Conservation (phyloP, 2,888 invertebrate genomes). For the Mylabris sibirica region DNA sequence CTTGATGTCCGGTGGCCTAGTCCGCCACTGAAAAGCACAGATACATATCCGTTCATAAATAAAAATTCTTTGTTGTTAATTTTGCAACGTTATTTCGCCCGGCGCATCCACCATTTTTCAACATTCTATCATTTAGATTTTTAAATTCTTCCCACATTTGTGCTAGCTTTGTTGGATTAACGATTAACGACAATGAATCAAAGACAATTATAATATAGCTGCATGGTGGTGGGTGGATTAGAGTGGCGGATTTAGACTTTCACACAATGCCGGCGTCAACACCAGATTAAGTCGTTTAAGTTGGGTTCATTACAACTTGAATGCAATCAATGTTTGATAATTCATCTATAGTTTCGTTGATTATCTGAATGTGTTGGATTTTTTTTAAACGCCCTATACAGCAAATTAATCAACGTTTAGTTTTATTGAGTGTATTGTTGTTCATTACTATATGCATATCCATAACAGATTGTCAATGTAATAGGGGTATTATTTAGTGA, state of each 20-base stretch:
- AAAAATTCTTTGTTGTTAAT: neutral
- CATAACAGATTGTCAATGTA: neutral
- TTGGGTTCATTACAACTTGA: slow-evolving; percentile 33
- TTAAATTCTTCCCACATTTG: neutral
- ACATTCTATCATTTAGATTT: neutral
- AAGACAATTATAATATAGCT: slow-evolving; percentile 4
- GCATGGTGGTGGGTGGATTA: slow-evolving; percentile 9
- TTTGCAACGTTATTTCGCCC: neutral
- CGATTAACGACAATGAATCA: neutral
- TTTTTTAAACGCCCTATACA: neutral
- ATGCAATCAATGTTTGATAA: slow-evolving; percentile 34
- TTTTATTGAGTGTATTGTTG: neutral
- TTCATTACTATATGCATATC: neutral
- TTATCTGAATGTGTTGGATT: slow-evolving; percentile 21
- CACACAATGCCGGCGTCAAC: slow-evolving; percentile 32
- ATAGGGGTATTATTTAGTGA: slow-evolving; percentile 10
- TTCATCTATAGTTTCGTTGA: slow-evolving; percentile 26
- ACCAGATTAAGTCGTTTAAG: slow-evolving; percentile 34
- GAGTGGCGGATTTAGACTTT: slow-evolving; percentile 15
- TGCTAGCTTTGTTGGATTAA: neutral
- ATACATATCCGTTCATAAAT: no score
- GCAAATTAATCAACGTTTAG: neutral
- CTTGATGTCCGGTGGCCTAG: no score
- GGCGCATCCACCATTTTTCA: slow-evolving; percentile 1
- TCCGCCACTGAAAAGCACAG: no score